A percentile compares a stretch with the other conserved stretches of the same genome.
Conservation (phyloP, 2,888 invertebrate species). For the Aporophyla lueneburgensis region DNA sequence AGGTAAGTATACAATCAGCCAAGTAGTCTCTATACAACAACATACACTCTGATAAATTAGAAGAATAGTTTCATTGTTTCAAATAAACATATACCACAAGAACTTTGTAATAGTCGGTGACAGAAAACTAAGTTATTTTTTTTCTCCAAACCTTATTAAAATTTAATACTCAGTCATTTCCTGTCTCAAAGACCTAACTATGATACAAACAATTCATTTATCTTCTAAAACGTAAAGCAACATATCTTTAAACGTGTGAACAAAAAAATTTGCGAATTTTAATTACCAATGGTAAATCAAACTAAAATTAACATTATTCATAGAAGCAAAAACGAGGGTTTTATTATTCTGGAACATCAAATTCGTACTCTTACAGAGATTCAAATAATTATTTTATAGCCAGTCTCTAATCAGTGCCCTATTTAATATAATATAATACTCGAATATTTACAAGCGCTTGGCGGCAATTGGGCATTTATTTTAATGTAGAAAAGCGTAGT, state of each 20-base stretch:
- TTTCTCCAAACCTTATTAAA: slow-evolving; percentile 24
- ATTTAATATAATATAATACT: slow-evolving; percentile 61
- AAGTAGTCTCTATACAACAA: slow-evolving; percentile 59
- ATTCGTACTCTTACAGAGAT: slow-evolving; percentile 86
- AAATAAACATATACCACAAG: slow-evolving; percentile 50
- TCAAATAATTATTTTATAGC: slow-evolving; percentile 80
- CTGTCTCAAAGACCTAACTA: slow-evolving; percentile 53
- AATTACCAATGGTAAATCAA: slow-evolving; percentile 57
- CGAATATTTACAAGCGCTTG: slow-evolving; percentile 84
- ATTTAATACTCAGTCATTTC: slow-evolving; percentile 61
- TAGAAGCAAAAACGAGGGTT: slow-evolving; percentile 49
- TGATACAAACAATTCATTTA: slow-evolving; percentile 33
- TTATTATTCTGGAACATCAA: slow-evolving; percentile 51
- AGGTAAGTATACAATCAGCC: slow-evolving; percentile 51
- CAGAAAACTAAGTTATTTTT: slow-evolving; percentile 48
- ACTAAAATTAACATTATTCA: slow-evolving; percentile 55
- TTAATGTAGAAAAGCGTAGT: slow-evolving; percentile 56
- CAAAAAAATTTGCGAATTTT: slow-evolving; percentile 42
- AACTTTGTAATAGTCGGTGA: slow-evolving; percentile 31
- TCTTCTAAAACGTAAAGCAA: slow-evolving; percentile 51
- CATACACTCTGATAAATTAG: slow-evolving; percentile 53
- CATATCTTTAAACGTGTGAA: slow-evolving; percentile 37
- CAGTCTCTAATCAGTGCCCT: slow-evolving; percentile 85
- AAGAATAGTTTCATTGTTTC: slow-evolving; percentile 46
- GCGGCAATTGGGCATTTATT: slow-evolving; percentile 75